Conservation (phyloP, 2,113 vertebrate genomes). For the Pogona vitticeps region DNA sequence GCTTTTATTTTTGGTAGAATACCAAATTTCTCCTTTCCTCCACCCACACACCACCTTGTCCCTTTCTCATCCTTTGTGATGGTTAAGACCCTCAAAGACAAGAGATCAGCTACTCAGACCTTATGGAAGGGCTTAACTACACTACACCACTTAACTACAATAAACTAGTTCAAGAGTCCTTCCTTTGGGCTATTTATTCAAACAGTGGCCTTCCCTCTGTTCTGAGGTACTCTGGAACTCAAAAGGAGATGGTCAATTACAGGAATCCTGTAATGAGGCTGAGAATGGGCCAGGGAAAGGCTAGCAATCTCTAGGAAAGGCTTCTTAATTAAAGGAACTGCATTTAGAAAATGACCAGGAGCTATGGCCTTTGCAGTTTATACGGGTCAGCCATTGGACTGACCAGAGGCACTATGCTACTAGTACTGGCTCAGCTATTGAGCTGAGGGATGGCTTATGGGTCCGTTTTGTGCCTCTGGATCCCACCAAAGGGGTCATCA, state of each 20-base stretch:
- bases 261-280: background rate
- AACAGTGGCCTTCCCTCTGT: no score
- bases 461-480: background rate
- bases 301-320: background rate
- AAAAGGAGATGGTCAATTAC: no score
- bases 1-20: constrained; percentile 14
- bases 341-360: background rate
- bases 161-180: no score
- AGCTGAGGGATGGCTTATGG: background rate
- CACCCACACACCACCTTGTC: background rate
- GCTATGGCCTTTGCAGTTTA: background rate
- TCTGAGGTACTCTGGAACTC: no score
- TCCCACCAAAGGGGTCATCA: background rate
- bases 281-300: background rate
- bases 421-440: background rate
- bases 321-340: background rate
- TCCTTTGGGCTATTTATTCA: no score
- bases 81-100: background rate
- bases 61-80: background rate
- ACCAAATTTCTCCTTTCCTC: constrained; percentile 8
- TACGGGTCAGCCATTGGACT: background rate
- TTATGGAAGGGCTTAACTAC: background rate
- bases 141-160: no score
- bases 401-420: background rate
- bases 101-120: background rate